These are phyloP conservation scores for Pedicia rivosa DNA, from an alignment of 2,888 invertebrate species.

Conservation along the genomic window DNA sequence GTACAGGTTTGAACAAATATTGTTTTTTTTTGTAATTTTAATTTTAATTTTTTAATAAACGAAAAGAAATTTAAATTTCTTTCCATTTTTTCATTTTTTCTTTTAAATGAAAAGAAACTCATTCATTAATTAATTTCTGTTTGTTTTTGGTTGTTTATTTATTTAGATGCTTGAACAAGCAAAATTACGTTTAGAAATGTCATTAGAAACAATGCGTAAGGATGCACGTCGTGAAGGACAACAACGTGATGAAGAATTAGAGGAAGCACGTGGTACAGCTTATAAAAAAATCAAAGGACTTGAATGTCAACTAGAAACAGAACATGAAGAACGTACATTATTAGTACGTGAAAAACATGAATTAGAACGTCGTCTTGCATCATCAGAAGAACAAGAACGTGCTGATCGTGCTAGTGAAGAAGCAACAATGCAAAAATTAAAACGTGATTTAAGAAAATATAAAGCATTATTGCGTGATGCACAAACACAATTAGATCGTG, in stretches of 20 bases:
- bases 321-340: constrained; percentile 80
- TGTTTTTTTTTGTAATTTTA: not conserved
- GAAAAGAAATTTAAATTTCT: no score
- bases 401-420: constrained; percentile 55
- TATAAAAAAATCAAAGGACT: constrained; percentile 86
- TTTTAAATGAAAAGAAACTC: no score
- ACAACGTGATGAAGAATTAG: constrained; percentile 83
- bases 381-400: constrained; percentile 60
- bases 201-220: constrained; percentile 79
- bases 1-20: constrained; percentile 36
- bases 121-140: no score
- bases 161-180: constrained; percentile 73
- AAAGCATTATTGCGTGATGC: constrained; percentile 83
- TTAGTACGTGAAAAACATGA: constrained; percentile 81
- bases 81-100: no score
- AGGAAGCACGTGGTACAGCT: constrained; percentile 76
- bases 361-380: constrained; percentile 68
- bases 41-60: not conserved
- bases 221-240: constrained; percentile 79
- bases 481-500: constrained; percentile 77
- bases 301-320: constrained; percentile 82
- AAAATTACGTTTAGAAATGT: constrained; percentile 86
- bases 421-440: constrained; percentile 53
- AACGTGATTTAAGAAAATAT: constrained; percentile 76
- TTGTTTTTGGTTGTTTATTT: not conserved